Base-by-base conservation (phyloP, 2,888 invertebrate genomes). In the Cremastinae sp. region DNA sequence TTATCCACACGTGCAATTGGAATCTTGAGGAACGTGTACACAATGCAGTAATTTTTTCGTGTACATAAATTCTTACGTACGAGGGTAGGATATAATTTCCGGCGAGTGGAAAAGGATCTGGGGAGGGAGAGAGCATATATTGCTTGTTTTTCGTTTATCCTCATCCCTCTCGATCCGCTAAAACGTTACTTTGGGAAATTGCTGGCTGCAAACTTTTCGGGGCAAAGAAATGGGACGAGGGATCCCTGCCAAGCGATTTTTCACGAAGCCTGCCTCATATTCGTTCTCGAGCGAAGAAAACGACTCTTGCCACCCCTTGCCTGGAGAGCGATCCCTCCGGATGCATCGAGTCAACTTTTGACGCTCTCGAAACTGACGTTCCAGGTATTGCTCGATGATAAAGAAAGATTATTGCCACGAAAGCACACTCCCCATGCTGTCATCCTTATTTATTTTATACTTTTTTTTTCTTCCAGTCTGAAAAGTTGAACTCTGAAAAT, bases 121-220 rank as follows among this genome's bases (percentile, higher is more conserved):
- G 28, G 5, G 28, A 28, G 28, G 2, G 2, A 5, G 8, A 16
- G 41, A 45, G 18, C 49, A 38, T 5, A 38, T 10, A n/a, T 14
- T 18, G 28, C 28, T 10, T 36, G 18, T 56, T 54, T 54, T 54
- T 45, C 45, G 59, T 54, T 54, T 53, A 14, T 61, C 16, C 1
- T 14, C 7, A 18, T 43, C 22, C 20, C 43, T 28, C n/a, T 18
- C n/a, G n/a, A 14, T 51, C 56, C 54, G 28, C 43, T 61, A 18
- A 58, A 71, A 56, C 64, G 82, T 85, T 84, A 84, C 84, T 85
- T 84, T 84, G 82, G 81, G 80, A 84, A 85, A 84, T 86, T 86
- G 84, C 82, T 79, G 80, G 78, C 79, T 75, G 58, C 43, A 75
- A 80, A 80, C 77, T 79, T 78, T 79, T 71, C 58, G 64, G 58